Percentiles rank a stretch among this genome's conserved stretches.
phyloP scores from a whole-genome alignment of 2,888 invertebrate species.

The Bursaphelenchus okinawaensis region DNA sequence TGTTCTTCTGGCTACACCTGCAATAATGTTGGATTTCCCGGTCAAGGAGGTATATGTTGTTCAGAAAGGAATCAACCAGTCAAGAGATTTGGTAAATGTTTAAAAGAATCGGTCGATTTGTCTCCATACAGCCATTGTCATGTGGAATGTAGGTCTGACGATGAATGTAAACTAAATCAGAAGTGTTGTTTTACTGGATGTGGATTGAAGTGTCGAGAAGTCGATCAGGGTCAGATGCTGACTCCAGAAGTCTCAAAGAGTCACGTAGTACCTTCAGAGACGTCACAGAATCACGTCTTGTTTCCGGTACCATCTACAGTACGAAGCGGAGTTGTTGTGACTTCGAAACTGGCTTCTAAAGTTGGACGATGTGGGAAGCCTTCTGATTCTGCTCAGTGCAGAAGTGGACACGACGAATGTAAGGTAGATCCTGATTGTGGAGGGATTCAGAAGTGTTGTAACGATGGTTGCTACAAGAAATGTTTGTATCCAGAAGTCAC shows the following conservation, averaged over 20 bases:
- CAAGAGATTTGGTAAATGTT: conserved; percentile 33
- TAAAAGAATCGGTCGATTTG: conserved; percentile 26
- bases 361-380: conserved; percentile 18
- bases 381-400: conserved; percentile 4
- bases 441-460: conserved; percentile 46
- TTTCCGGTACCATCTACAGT: too few species aligned
- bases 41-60: conserved; percentile 46
- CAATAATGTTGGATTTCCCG: conserved; percentile 36
- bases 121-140: conserved; percentile 9
- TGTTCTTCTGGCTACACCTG: conserved; percentile 44
- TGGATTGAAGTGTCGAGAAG: conserved; percentile 14
- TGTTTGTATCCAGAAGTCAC: conserved; percentile 33
- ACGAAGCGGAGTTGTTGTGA: too few species aligned
- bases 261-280: background rate
- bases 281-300: background rate
- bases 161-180: conserved; percentile 18
- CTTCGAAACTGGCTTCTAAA: too few species aligned
- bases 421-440: conserved; percentile 42
- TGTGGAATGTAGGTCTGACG: conserved; percentile 22
- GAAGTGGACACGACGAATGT: conserved; percentile 22
- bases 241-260: background rate
- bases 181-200: conserved; percentile 29
- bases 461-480: conserved; percentile 43
- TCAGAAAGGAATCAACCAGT: conserved; percentile 12
- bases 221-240: background rate